phyloP scores from a whole-genome alignment of 1,140 invertebrate species.

The Ruditapes philippinarum region DNA sequence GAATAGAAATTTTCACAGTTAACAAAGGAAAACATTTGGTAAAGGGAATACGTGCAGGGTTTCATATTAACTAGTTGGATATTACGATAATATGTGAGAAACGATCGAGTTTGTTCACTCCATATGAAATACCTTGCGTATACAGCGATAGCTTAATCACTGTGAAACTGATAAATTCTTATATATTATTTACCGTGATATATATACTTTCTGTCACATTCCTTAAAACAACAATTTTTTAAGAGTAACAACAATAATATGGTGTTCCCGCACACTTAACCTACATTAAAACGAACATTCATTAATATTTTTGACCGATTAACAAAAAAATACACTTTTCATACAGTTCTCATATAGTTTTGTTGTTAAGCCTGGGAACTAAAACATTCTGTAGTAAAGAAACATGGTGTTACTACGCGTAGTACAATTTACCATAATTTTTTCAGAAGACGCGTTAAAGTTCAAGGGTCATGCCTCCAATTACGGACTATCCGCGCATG shows the following conservation, averaged over 20 bases:
- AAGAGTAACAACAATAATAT: neutral
- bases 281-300: neutral
- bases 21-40: too few relatives aligned
- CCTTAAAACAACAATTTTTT: neutral
- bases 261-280: conserved; percentile 15
- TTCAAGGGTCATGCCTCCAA: conserved; percentile 53
- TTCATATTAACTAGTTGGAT: too few relatives aligned
- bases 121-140: too few relatives aligned
- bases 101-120: too few relatives aligned
- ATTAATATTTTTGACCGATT: neutral
- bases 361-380: neutral
- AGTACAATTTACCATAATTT: neutral
- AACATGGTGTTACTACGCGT: conserved; percentile 15
- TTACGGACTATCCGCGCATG: conserved; percentile 54
- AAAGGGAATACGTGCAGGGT: too few relatives aligned
- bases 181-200: neutral
- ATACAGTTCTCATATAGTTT: neutral
- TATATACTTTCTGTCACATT: neutral
- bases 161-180: too few relatives aligned
- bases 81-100: too few relatives aligned
- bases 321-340: neutral
- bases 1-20: too few relatives aligned
- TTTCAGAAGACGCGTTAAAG: conserved; percentile 53
- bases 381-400: neutral
- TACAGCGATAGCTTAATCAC: too few relatives aligned